phyloP scores from a whole-genome alignment of 2,113 vertebrate species.

The Neogobius melanostomus region DNA sequence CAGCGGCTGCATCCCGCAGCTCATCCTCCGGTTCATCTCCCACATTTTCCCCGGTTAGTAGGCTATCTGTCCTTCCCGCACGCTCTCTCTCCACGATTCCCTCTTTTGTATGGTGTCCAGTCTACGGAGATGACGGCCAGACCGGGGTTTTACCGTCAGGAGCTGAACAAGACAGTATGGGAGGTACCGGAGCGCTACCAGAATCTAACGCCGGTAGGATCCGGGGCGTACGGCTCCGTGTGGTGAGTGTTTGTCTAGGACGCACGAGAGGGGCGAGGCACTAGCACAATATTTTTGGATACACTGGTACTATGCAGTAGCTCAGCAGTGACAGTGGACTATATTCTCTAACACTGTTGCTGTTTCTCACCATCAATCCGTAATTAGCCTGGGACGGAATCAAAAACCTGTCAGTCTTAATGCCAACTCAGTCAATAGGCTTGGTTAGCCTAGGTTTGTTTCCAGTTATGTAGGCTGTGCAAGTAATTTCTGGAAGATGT shows the following conservation, averaged over 20 bases:
- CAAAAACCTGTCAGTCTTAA: background rate
- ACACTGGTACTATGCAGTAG: slow-evolving; percentile 27
- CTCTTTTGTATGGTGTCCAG: background rate
- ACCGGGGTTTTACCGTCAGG: slow-evolving; percentile 93
- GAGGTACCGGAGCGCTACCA: slow-evolving; percentile 95
- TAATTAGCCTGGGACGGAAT: background rate
- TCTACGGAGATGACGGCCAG: slow-evolving; percentile 70
- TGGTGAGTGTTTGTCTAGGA: slow-evolving; percentile 80
- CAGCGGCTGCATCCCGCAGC: slow-evolving; percentile 25
- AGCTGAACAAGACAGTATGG: slow-evolving; percentile 97
- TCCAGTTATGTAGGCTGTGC: background rate
- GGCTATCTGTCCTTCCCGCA: background rate
- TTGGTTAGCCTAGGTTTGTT: background rate
- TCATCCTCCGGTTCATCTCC: slow-evolving; percentile 14
- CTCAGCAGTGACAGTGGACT: background rate
- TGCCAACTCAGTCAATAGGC: slow-evolving; percentile 1
- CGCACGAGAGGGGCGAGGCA: slow-evolving; percentile 41
- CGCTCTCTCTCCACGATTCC: background rate
- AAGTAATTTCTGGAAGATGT: background rate
- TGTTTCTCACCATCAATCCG: slow-evolving; percentile 8
- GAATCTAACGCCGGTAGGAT: slow-evolving; percentile 94
- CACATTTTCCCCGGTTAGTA: background rate
- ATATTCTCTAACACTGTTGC: background rate
- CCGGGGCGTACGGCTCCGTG: slow-evolving; percentile 94
- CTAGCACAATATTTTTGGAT: slow-evolving; percentile 18